Conservation (phyloP, 2,888 invertebrate genomes). For the Drosophila cracens region DNA sequence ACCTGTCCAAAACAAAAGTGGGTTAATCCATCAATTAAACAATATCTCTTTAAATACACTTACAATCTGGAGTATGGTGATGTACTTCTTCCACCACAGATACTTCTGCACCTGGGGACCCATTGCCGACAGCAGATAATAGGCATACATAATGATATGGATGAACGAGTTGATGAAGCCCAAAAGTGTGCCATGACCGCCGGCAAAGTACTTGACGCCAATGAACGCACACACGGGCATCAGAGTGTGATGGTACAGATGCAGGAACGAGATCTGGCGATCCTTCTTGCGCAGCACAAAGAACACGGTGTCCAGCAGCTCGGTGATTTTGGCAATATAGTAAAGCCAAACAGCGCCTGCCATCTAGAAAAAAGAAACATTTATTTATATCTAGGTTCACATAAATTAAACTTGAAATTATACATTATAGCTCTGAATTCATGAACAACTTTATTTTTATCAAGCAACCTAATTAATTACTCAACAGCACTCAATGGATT, state of each 20-base stretch:
- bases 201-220: slow-evolving; percentile 90
- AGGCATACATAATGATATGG: slow-evolving; percentile 96
- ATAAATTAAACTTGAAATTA: not conserved
- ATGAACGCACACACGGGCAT: slow-evolving; percentile 89
- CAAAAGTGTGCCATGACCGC: slow-evolving; percentile 94
- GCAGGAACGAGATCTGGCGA: slow-evolving; percentile 92
- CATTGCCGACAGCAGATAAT: slow-evolving; percentile 94
- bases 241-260: slow-evolving; percentile 93
- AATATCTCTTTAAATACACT: slow-evolving; percentile 65
- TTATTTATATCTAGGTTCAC: not conserved
- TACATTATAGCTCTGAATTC: not conserved
- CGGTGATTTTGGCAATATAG: slow-evolving; percentile 85
- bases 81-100: slow-evolving; percentile 97
- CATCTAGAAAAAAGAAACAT: slow-evolving; percentile 78
- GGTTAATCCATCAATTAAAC: not conserved
- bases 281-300: slow-evolving; percentile 94
- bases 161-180: slow-evolving; percentile 95
- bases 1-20: slow-evolving; percentile 85
- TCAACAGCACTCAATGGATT: not conserved
- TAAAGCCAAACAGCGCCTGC: slow-evolving; percentile 85
- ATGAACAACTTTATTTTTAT: not conserved
- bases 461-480: accelerated
- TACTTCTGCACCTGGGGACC: slow-evolving; percentile 95
- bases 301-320: slow-evolving; percentile 87
- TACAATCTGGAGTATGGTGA: slow-evolving; percentile 94